These are phyloP conservation scores for Damaliscus lunatus DNA, from an alignment of 2,113 vertebrate genomes.

Conservation along the genomic window DNA sequence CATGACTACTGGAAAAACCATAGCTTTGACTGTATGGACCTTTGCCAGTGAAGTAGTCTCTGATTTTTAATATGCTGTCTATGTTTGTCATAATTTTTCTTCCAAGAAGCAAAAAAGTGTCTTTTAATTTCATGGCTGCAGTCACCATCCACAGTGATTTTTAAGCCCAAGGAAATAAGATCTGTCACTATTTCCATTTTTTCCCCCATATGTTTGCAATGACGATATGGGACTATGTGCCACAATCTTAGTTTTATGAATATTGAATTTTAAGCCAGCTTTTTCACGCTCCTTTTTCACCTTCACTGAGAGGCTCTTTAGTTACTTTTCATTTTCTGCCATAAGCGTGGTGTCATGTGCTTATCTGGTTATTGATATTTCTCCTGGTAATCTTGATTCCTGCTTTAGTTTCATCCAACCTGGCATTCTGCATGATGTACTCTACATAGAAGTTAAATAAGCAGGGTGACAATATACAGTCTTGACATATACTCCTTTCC, in stretches of 20 bases:
- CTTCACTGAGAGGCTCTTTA: not conserved
- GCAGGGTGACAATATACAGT: not conserved
- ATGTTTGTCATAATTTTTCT: not conserved
- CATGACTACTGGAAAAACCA: not conserved
- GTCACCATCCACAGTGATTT: not conserved
- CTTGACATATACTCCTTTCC: not conserved
- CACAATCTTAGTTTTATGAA: not conserved
- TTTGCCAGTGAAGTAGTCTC: not conserved
- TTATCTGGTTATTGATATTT: not conserved
- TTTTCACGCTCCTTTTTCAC: not conserved
- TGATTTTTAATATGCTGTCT: not conserved
- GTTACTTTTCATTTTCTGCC: not conserved
- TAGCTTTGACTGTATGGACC: not conserved
- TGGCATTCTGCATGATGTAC: not conserved
- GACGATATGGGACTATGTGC: accelerated
- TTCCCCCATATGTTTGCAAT: not conserved
- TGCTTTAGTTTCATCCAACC: not conserved
- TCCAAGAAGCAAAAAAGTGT: not conserved
- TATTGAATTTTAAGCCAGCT: not conserved
- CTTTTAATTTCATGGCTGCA: not conserved
- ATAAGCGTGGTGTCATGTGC: not conserved
- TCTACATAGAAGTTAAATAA: not conserved
- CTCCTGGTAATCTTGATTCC: not conserved
- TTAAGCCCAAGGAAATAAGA: not conserved
- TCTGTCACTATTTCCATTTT: not conserved